These are phyloP conservation scores for Engraulis encrasicolus DNA, from an alignment of 2,113 vertebrate species.

Conservation along the genomic window DNA sequence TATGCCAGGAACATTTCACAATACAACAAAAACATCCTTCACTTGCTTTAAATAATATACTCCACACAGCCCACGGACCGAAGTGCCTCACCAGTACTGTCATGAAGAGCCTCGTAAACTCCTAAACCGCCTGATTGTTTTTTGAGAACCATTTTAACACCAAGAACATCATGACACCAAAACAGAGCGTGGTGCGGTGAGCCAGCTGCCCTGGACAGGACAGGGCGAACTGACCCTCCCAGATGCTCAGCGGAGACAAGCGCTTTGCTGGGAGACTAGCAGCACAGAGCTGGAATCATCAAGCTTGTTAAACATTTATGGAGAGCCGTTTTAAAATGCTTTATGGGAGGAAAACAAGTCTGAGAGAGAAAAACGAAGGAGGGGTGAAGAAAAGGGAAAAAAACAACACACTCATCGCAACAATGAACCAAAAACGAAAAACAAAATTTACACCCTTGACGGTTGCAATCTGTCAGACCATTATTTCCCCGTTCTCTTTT, in stretches of 20 bases:
- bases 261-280: conserved; percentile 51
- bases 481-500: conserved; percentile 65
- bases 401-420: neutral
- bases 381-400: neutral
- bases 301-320: conserved; percentile 76
- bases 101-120: too few relatives aligned
- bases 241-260: conserved; percentile 42
- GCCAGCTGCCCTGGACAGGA: too few relatives aligned
- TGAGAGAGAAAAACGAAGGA: conserved; percentile 22
- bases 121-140: neutral
- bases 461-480: conserved; percentile 42
- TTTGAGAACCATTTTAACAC: neutral
- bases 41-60: neutral
- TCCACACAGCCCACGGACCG: neutral
- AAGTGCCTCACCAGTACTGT: neutral
- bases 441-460: conserved; percentile 38
- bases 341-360: conserved; percentile 66
- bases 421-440: conserved; percentile 21
- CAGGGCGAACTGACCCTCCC: conserved; percentile 30
- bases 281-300: conserved; percentile 56
- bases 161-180: neutral
- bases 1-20: neutral
- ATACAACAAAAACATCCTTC: neutral
- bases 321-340: conserved; percentile 62
- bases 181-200: too few relatives aligned